These are phyloP conservation scores for Hycleus cichorii DNA, from an alignment of 1,140 invertebrate genomes.

Conservation along the genomic window DNA sequence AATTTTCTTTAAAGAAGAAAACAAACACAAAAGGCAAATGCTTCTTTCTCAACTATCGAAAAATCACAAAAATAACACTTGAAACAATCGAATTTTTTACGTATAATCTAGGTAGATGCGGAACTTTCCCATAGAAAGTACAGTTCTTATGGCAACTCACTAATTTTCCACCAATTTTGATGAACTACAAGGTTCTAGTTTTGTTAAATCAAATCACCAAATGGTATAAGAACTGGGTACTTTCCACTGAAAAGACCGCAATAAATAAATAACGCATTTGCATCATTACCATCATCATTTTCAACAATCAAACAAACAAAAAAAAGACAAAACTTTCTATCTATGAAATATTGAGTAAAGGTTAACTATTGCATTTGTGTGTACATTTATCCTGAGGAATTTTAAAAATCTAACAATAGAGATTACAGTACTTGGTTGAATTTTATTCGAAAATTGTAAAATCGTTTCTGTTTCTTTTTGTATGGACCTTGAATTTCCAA, in stretches of 20 bases:
- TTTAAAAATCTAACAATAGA: conserved; percentile 32
- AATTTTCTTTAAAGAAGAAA: conserved; percentile 23
- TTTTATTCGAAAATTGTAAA: background rate
- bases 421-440: conserved; percentile 27
- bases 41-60: conserved; percentile 15
- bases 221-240: background rate
- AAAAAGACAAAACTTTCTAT: conserved; percentile 17
- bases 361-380: conserved; percentile 39
- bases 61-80: background rate
- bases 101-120: background rate
- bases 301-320: background rate
- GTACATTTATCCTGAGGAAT: conserved; percentile 40
- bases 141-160: no score
- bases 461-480: conserved; percentile 10
- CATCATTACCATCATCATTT: conserved; percentile 5
- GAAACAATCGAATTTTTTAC: background rate
- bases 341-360: conserved; percentile 32
- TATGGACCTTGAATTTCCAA: background rate
- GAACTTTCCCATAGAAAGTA: no score
- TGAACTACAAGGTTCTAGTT: no score
- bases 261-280: conserved; percentile 25
- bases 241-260: no score
- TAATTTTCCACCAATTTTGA: no score
- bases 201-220: no score
- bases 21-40: conserved; percentile 18